Conservation (phyloP, 2,888 invertebrate species). For the Acanthococcus lagerstroemiae region DNA sequence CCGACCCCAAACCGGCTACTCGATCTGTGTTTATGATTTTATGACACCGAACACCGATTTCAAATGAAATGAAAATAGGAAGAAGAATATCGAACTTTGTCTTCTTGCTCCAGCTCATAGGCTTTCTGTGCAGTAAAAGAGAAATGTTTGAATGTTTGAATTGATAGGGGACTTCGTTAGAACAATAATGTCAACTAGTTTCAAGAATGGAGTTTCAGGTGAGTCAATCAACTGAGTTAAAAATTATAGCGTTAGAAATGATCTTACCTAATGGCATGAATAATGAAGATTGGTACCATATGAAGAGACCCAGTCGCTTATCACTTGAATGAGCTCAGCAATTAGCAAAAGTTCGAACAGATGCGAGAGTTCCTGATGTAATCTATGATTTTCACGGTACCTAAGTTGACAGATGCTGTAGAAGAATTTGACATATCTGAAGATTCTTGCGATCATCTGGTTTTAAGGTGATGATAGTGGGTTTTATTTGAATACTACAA, state of each 20-base stretch:
- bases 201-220: neutral
- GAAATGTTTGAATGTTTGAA: neutral
- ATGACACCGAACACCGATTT: no score
- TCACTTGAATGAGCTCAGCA: neutral
- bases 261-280: neutral
- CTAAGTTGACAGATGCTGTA: neutral
- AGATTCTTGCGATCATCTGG: neutral
- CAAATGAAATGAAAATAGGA: no score
- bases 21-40: no score
- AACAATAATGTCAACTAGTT: neutral
- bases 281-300: neutral
- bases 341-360: neutral
- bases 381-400: neutral
- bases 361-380: neutral
- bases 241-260: neutral
- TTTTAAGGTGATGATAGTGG: slow-evolving; percentile 23
- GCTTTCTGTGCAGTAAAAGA: neutral
- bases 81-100: neutral
- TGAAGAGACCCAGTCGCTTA: neutral
- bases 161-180: neutral
- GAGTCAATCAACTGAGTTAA: neutral
- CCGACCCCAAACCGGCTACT: no score
- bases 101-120: neutral
- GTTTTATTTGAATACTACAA: slow-evolving; percentile 36
- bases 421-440: neutral